Base-by-base conservation (phyloP, 2,888 invertebrate genomes). In the Nomada hirtipes region DNA sequence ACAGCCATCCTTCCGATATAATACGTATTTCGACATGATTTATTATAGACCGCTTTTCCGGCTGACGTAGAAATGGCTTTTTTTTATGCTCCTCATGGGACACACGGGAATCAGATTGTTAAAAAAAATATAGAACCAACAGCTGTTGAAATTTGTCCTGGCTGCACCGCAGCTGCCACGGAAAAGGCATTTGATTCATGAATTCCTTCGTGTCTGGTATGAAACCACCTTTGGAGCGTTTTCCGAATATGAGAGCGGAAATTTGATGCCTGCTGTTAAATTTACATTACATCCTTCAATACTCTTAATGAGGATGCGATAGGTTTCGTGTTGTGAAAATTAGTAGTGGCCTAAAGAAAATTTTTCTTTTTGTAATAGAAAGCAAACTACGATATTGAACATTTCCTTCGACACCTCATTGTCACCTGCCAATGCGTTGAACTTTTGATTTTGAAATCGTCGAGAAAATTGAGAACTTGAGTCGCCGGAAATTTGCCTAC, bases 181-280 rank as follows among this genome's bases (percentile, higher is more conserved):
- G 26, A 55, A 64, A 44, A 47, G 47, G 63, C 73, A 67, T 61
- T 52, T 53, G 50, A 73, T 36, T 29, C 47, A 69, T 15, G 18
- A 70, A 65, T 71, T 70, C 60, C 75, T 67, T 60, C 47, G 52
- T 72, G 55, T 52, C 42, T 52, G 82, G 42, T 71, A 68, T 59
- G 57, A 68, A 68, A 71, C 70, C 63, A 82, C 47, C 52, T 44
- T 68, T 63, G 67, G 44, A 53, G 59, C 44, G 53, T 52, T 47
- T 36, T 36, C 55, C n/a, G 29, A 18, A 4, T 36, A 0, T 7
- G 36, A 7, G 4, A 59, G 63, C n/a, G 55, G 74, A 65, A 67
- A 77, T 15, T 26, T 11, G 11, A 23, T 26, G 36, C 36, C 26
- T 13, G 20, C 42, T n/a, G 47, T 50, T 55, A 68, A 57, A 36